Evolutionary conservation across 2,888 invertebrate genomes (phyloP), one percentile per base, ranked within the genome.

Genomic region (Galerucella calmariensis): DNA sequence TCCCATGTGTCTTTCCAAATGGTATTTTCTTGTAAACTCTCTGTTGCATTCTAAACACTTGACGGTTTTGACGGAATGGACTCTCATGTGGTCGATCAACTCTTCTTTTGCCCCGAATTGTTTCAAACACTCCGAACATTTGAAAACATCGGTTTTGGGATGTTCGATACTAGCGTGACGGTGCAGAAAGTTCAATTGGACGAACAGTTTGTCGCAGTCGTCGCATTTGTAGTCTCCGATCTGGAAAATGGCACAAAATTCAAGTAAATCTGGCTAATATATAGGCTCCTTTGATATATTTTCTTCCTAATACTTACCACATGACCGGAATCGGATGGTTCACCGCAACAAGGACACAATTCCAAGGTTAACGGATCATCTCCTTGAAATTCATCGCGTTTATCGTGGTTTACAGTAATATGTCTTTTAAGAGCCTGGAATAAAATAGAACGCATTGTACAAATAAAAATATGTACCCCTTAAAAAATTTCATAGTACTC

Each of bases 11-110:
- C 94, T 88, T 77, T 93, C 88, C 59, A 95, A 89, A 87, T 95
- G 95, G 80, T 94, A 93, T 75, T 92, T 92, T 73, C 95, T 89
- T 1, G 93, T 94, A 86, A 95, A 95, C 76, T 91, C 91, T 80
- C 92, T 92, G 44, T 90, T 89, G 83, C 95, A 95, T 72, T 90
- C 88, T 48, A 90, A 89, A 85, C 95, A 95, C 41, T 90, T 89
- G 82, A 89, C 93, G 0, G 90, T 90, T 80, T 91, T 91, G 51
- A 90, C 87, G 65, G 92, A 93, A 81, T 92, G 92, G 53, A 92
- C 91, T 76, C 90, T 90, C 81, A 92, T 90, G 84, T 96, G 96
- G 59, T 92, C 89, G 35, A 90, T 88, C 46, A 95, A 86, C 3
- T 90, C 88, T 16, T 90, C 89, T 76, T 90, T 90, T 75, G 91